These are phyloP conservation scores for Charadrius vociferus DNA, from an alignment of 2,113 vertebrate species.

Conservation along the genomic window DNA sequence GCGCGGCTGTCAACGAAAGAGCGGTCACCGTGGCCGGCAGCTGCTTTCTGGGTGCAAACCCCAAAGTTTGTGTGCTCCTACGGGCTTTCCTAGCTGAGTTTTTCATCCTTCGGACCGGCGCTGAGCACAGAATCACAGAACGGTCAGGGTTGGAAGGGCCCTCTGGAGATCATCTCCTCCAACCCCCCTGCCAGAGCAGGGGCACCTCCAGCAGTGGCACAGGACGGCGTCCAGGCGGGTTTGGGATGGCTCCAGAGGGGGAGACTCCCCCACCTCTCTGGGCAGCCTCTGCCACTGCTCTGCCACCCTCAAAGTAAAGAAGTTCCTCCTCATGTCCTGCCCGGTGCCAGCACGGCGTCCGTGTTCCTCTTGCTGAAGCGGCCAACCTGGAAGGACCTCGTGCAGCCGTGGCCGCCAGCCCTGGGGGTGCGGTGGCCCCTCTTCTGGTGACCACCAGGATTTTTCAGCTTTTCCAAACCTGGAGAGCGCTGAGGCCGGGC, in stretches of 20 bases:
- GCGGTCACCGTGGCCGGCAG: accelerated
- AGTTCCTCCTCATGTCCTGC: no score
- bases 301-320: no score
- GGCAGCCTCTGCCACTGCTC: no score
- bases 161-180: no score
- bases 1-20: neutral
- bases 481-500: accelerated
- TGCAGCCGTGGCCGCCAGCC: accelerated
- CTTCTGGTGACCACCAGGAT: neutral
- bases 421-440: neutral
- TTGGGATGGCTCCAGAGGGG: no score
- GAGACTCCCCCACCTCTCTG: no score
- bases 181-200: no score
- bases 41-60: neutral
- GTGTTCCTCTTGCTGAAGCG: neutral
- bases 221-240: no score
- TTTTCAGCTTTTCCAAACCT: neutral
- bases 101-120: accelerated
- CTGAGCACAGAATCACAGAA: no score
- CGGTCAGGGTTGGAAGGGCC: no score
- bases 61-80: neutral
- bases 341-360: neutral
- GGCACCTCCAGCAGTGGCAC: no score
- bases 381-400: neutral
- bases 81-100: neutral